These are phyloP conservation scores for Psylliodes chrysocephalus DNA, from an alignment of 2,888 invertebrate species.

Conservation along the genomic window DNA sequence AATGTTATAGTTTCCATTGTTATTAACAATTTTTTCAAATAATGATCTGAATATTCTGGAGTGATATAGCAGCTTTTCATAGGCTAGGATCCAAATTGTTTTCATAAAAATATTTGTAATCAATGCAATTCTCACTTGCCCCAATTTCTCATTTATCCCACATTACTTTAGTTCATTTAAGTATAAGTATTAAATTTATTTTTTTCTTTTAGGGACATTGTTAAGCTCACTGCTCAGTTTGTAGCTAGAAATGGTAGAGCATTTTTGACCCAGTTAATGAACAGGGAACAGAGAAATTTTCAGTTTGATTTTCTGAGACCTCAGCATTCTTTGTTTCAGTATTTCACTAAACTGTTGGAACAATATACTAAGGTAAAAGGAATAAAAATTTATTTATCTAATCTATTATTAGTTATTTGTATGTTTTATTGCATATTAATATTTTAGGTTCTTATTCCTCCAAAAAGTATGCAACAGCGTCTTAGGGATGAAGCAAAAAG, in stretches of 20 bases:
- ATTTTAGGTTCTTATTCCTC: constrained; percentile 83
- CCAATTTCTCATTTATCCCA: no score
- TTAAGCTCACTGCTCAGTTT: constrained; percentile 98
- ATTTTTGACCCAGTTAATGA: constrained; percentile 98
- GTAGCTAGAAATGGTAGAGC: constrained; percentile 98
- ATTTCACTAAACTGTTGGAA: constrained; percentile 96
- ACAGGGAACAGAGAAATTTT: constrained; percentile 95
- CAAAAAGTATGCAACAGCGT: constrained; percentile 86
- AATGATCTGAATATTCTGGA: no score
- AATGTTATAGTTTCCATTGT: no score
- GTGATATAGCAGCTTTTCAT: no score
- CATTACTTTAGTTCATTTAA: no score
- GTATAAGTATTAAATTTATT: constrained; percentile 1
- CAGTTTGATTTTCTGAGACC: constrained; percentile 99
- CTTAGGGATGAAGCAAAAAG: constrained; percentile 81
- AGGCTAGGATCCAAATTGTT: no score
- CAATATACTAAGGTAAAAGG: constrained; percentile 93
- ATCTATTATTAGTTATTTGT: neutral
- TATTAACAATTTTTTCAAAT: no score
- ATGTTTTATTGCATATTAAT: no score
- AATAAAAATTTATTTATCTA: neutral
- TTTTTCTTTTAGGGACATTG: constrained; percentile 79
- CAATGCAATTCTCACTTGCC: no score
- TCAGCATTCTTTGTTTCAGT: constrained; percentile 97
- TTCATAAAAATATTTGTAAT: no score